phyloP scores from a whole-genome alignment of 2,888 invertebrate genomes.

The Cybosia mesomella region DNA sequence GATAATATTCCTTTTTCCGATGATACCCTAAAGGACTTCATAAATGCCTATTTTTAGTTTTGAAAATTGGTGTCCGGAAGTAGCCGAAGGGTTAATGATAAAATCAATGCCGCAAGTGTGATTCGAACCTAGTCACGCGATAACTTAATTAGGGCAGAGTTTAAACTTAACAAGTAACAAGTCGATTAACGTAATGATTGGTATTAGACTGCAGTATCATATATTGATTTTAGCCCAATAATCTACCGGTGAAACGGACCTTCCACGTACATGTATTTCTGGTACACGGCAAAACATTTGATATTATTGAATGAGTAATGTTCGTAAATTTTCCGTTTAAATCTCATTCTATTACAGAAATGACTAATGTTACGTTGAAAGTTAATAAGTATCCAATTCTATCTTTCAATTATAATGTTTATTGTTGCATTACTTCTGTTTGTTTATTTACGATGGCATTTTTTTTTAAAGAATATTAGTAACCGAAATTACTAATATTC shows the following conservation, averaged over 20 bases:
- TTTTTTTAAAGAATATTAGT: no score
- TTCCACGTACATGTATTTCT: neutral
- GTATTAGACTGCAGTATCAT: neutral
- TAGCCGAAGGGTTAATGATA: conserved; percentile 21
- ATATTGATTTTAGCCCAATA: neutral
- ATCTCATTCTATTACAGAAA: neutral
- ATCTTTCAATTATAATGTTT: no score
- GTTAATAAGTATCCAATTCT: neutral
- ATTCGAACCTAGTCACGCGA: conserved; percentile 35
- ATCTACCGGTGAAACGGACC: neutral
- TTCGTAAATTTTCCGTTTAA: neutral
- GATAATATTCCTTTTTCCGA: no score
- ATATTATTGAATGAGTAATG: neutral
- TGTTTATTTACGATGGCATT: neutral
- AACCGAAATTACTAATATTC: no score
- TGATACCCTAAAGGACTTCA: no score
- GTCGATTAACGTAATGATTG: conserved; percentile 15
- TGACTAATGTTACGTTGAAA: neutral
- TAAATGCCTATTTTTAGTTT: neutral
- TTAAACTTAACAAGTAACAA: conserved; percentile 4
- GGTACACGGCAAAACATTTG: no score
- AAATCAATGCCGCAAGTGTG: conserved; percentile 33
- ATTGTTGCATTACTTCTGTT: neutral
- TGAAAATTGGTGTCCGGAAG: neutral
- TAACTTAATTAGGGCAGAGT: conserved; percentile 21